phyloP scores from a whole-genome alignment of 1,140 invertebrate genomes.

The Apis cerana region DNA sequence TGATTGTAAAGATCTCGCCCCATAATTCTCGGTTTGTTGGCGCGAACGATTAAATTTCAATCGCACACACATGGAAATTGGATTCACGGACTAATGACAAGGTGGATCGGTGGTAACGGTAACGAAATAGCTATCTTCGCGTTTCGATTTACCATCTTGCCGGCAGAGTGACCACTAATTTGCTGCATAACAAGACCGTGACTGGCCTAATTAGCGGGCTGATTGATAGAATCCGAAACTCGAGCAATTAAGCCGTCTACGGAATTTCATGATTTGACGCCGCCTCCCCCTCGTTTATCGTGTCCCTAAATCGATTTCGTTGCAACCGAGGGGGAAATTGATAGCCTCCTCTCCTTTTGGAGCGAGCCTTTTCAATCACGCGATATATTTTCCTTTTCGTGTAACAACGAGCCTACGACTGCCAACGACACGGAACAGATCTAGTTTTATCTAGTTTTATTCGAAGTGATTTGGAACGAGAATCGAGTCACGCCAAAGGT shows the following conservation, averaged over 20 bases:
- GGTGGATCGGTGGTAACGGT: neutral
- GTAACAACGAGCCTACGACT: conserved; percentile 6
- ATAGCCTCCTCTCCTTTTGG: neutral
- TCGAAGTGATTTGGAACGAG: neutral
- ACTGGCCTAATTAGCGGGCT: conserved; percentile 43
- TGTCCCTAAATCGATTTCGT: conserved; percentile 39
- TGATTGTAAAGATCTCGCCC: too few species aligned
- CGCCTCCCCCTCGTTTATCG: conserved; percentile 11
- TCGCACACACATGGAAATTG: neutral
- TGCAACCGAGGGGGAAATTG: conserved; percentile 24
- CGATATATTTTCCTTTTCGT: conserved; percentile 24
- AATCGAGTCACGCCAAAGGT: neutral
- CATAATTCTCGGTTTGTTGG: neutral
- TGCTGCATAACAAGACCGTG: conserved; percentile 45
- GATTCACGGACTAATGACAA: conserved; percentile 30
- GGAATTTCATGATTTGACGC: conserved; percentile 42
- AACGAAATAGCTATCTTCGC: conserved; percentile 47
- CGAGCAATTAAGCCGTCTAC: conserved; percentile 44
- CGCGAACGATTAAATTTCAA: neutral
- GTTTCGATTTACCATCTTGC: conserved; percentile 39
- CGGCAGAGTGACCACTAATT: conserved; percentile 46
- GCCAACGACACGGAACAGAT: neutral
- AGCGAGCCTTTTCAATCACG: conserved; percentile 28
- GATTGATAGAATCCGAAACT: conserved; percentile 52
- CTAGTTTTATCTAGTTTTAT: neutral